Percentiles rank a stretch among this genome's conserved stretches.
These are phyloP conservation scores for Pygoscelis adeliae DNA, from an alignment of 2,113 vertebrate genomes.

Conservation along the genomic window DNA sequence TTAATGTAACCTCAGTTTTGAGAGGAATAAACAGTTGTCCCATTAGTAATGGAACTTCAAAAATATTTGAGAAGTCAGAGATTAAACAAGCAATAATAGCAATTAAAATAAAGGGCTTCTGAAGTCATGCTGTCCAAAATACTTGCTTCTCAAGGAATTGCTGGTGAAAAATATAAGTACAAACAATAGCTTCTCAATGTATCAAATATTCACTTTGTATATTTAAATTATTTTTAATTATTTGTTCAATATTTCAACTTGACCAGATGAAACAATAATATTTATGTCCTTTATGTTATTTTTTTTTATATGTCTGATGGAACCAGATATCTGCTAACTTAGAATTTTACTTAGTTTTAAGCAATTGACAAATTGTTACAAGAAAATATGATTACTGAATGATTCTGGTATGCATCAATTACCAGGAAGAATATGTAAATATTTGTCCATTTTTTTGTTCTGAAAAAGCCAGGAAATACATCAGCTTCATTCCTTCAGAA, in stretches of 20 bases:
- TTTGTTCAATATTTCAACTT: background rate
- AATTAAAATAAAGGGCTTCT: background rate
- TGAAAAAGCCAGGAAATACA: background rate
- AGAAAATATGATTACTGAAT: background rate
- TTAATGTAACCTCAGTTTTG: background rate
- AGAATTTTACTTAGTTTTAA: background rate
- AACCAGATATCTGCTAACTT: background rate
- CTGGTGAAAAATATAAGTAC: background rate
- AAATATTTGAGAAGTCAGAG: background rate
- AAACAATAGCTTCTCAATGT: background rate
- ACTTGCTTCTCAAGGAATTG: background rate
- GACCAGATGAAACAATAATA: background rate
- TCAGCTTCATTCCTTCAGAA: background rate
- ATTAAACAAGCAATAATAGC: background rate
- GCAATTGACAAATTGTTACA: background rate
- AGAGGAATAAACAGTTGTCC: background rate
- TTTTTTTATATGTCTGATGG: background rate
- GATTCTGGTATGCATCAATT: background rate
- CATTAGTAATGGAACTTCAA: background rate
- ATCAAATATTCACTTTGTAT: background rate
- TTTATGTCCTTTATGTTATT: background rate
- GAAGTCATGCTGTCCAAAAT: background rate
- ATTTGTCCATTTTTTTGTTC: background rate
- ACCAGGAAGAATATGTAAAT: background rate
- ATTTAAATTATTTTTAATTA: background rate